phyloP scores from a whole-genome alignment of 2,888 invertebrate genomes.

The Mesorhabditis belari region DNA sequence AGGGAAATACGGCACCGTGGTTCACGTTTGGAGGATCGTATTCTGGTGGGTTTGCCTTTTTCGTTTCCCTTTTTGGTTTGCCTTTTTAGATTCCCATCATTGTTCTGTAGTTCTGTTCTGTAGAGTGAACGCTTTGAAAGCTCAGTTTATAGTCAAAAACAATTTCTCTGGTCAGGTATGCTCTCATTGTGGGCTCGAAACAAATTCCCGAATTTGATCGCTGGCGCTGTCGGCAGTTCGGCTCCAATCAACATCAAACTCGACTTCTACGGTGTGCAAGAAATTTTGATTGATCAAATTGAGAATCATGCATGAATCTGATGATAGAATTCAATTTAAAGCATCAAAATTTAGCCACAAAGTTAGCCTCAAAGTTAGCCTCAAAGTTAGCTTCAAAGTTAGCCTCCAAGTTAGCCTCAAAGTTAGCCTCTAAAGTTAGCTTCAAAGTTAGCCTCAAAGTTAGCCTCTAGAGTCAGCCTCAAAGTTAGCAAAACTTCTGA shows the following conservation, averaged over 20 bases:
- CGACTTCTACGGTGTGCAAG: conserved; percentile 69
- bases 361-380: too few species aligned
- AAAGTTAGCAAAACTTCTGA: too few species aligned
- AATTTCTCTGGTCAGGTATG: conserved; percentile 62
- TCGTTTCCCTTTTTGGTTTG: conserved; percentile 3
- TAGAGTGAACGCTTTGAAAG: neutral
- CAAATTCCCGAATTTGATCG: conserved; percentile 76
- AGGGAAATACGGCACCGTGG: conserved; percentile 64
- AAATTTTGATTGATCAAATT: neutral
- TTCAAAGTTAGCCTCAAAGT: too few species aligned
- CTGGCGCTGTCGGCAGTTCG: conserved; percentile 79
- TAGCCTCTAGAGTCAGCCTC: too few species aligned
- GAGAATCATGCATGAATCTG: too few species aligned
- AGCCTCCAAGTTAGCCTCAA: too few species aligned
- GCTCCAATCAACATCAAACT: conserved; percentile 77
- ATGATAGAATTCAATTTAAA: neutral
- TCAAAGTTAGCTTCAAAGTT: too few species aligned
- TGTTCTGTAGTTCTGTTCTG: neutral
- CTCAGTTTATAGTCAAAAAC: neutral
- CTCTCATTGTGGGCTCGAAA: conserved; percentile 78
- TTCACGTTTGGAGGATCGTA: conserved; percentile 83
- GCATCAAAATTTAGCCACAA: too few species aligned
- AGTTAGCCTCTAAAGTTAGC: too few species aligned
- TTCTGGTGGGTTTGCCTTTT: conserved; percentile 17
- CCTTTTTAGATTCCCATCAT: neutral